Percentiles rank a stretch among this genome's conserved stretches.
Conservation (phyloP, 2,888 invertebrate species). For the Ophion ellenae region DNA sequence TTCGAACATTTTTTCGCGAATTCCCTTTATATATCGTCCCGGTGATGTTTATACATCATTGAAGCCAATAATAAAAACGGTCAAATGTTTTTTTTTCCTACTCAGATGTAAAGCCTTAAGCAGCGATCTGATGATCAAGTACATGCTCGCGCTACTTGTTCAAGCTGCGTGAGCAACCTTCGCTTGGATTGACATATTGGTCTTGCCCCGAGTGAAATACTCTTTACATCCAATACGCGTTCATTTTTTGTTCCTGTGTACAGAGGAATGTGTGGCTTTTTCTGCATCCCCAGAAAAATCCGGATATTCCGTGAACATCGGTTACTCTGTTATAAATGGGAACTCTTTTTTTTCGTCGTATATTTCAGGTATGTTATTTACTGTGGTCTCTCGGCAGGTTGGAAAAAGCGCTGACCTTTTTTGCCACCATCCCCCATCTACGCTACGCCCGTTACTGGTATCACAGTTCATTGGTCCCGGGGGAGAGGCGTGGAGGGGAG, state of each 20-base stretch:
- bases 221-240: not conserved
- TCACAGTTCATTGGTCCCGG: constrained; percentile 52
- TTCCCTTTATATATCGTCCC: too few relatives aligned
- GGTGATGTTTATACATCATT: too few relatives aligned
- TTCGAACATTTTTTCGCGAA: too few relatives aligned
- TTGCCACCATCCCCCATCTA: not conserved
- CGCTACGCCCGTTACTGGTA: not conserved
- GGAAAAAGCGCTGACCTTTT: constrained; percentile 50
- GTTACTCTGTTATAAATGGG: constrained; percentile 24
- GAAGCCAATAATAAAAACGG: too few relatives aligned
- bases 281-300: not conserved
- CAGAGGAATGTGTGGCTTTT: not conserved
- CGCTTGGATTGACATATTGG: not conserved
- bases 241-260: not conserved
- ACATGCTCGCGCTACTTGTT: too few relatives aligned
- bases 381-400: not conserved
- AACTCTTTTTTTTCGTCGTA: constrained; percentile 16
- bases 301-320: constrained; percentile 7
- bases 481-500: constrained; percentile 2
- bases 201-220: not conserved
- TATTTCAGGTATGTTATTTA: constrained; percentile 13
- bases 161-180: too few relatives aligned
- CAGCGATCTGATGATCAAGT: not conserved
- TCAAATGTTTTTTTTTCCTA: too few relatives aligned
- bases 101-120: not conserved